Conservation (phyloP, 2,113 vertebrate genomes). For the Cairina moschata region DNA sequence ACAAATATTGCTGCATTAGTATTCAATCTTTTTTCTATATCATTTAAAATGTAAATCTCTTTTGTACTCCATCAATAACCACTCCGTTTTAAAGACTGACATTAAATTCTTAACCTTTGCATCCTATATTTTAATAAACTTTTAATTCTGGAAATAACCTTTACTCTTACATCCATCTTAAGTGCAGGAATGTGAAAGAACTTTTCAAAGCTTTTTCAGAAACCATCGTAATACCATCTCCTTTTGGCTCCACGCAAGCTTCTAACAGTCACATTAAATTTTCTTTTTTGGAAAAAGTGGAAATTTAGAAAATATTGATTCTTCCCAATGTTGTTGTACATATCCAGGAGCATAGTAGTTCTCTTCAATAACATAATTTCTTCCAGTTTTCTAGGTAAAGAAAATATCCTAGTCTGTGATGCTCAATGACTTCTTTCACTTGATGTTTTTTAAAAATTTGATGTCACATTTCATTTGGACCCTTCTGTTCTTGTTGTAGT, state of each 20-base stretch:
- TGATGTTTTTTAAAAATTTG: background rate
- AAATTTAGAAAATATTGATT: background rate
- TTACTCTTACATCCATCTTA: background rate
- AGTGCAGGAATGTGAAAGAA: background rate
- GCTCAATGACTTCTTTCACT: background rate
- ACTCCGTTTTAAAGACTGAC: background rate
- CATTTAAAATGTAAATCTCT: background rate
- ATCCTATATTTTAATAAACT: background rate
- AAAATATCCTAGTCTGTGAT: background rate
- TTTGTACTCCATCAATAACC: background rate
- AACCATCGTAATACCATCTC: rapidly evolving
- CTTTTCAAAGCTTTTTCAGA: background rate
- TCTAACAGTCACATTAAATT: background rate
- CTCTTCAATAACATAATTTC: background rate
- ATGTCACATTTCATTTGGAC: rapidly evolving
- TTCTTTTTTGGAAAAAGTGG: background rate
- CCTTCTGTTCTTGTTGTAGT: background rate
- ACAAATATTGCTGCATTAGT: background rate
- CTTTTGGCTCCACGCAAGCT: background rate
- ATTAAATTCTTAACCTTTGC: background rate
- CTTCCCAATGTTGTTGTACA: background rate
- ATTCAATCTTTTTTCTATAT: background rate
- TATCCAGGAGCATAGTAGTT: background rate
- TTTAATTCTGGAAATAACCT: background rate
- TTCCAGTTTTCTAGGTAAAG: background rate